phyloP scores from a whole-genome alignment of 2,113 vertebrate genomes.

The Vidua chalybeata region DNA sequence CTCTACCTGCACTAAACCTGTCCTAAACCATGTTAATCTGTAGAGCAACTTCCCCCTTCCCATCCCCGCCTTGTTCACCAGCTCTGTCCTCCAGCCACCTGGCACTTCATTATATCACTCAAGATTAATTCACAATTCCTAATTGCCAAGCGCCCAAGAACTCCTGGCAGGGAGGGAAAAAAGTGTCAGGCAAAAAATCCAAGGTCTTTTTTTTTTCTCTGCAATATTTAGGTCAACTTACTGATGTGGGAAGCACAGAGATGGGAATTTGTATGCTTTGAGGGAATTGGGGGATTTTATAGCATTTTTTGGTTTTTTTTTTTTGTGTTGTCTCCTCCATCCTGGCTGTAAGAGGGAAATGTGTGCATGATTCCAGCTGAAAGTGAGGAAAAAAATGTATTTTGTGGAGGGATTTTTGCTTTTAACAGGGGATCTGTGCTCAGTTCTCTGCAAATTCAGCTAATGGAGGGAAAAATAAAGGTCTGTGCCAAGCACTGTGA shows the following conservation, averaged over 20 bases:
- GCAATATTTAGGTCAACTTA: not conserved
- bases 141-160: not conserved
- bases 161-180: not conserved
- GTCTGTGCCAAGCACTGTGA: not conserved
- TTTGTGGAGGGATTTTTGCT: not conserved
- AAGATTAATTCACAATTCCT: constrained; percentile 18
- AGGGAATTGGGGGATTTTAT: not conserved
- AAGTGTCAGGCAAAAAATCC: not conserved
- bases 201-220: not conserved
- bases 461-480: not conserved
- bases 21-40: not conserved
- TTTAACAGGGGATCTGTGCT: not conserved
- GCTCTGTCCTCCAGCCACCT: not conserved
- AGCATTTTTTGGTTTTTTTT: not conserved
- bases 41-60: not conserved
- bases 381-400: not conserved
- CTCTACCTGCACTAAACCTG: not conserved
- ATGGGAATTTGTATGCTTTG: not conserved
- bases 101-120: constrained; percentile 32
- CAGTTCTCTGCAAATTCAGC: not conserved
- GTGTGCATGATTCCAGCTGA: not conserved
- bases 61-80: not conserved
- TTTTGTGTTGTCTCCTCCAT: not conserved
- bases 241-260: not conserved
- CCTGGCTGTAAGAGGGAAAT: not conserved